Conservation (phyloP, 2,888 invertebrate species). For the Callyntrura guangdongensis region DNA sequence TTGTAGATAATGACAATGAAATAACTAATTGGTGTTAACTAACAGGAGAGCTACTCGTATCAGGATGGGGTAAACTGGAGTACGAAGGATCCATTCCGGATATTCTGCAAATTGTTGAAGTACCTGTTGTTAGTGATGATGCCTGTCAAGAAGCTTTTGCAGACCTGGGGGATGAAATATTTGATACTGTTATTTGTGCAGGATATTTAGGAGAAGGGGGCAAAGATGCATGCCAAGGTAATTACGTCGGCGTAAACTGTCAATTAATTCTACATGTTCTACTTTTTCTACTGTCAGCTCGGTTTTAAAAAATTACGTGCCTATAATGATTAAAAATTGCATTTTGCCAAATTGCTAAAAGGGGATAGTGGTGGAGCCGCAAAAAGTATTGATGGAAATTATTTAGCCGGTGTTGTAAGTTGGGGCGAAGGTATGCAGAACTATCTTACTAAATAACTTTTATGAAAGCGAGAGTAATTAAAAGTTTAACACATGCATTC, state of each 20-base stretch:
- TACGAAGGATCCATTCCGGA: background rate
- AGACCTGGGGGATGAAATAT: constrained; percentile 13
- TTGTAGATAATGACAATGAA: too few species aligned
- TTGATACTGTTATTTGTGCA: constrained; percentile 40
- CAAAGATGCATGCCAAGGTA: constrained; percentile 48
- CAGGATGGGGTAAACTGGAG: constrained; percentile 44
- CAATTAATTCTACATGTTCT: too few species aligned
- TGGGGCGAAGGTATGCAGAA: constrained; percentile 50
- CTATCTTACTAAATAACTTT: too few species aligned
- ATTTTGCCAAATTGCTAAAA: too few species aligned
- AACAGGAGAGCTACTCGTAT: constrained; percentile 38
- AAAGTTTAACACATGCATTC: too few species aligned
- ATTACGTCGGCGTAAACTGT: too few species aligned
- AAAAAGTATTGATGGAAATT: constrained; percentile 16
- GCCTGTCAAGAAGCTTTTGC: constrained; percentile 44
- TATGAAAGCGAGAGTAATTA: too few species aligned
- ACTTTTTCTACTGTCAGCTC: too few species aligned
- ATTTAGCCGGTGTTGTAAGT: constrained; percentile 50
- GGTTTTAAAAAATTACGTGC: too few species aligned
- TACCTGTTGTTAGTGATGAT: constrained; percentile 32
- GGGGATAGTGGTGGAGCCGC: constrained; percentile 50
- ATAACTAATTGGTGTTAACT: background rate
- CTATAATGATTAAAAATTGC: too few species aligned
- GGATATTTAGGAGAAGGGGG: constrained; percentile 35
- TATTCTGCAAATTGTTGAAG: constrained; percentile 27